phyloP scores from a whole-genome alignment of 2,113 vertebrate species.

The Shinisaurus crocodilurus region DNA sequence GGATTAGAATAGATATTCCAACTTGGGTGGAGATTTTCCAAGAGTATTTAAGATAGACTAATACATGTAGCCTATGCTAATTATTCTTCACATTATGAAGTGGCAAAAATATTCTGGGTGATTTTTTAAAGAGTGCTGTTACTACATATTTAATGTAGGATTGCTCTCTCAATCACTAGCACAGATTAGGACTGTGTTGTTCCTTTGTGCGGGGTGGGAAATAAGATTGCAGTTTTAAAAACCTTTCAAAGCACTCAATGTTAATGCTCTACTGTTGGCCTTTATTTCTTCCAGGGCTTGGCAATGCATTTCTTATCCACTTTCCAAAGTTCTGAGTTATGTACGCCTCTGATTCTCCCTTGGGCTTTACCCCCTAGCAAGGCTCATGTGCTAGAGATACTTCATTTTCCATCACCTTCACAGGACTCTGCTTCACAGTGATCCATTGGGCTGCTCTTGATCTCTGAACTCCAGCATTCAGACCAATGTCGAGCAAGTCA shows the following conservation, averaged over 20 bases:
- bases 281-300: neutral
- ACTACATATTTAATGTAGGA: no score
- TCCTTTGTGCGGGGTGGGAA: no score
- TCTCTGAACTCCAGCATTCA: neutral
- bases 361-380: neutral
- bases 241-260: neutral
- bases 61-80: no score
- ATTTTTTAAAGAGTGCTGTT: no score
- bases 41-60: no score
- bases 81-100: no score
- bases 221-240: no score
- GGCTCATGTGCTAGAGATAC: neutral
- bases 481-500: neutral
- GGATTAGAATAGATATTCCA: no score
- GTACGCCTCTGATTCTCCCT: neutral
- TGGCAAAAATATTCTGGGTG: no score
- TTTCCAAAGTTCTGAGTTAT: neutral
- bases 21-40: no score
- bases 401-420: neutral
- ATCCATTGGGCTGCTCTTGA: neutral
- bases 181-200: no score
- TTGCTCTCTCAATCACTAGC: no score
- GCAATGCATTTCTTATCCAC: neutral
- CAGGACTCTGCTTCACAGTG: neutral
- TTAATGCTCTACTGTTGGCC: neutral